Percentiles rank a stretch among this genome's conserved stretches.
These are phyloP conservation scores for Aleiodes testaceus DNA, from an alignment of 2,888 invertebrate genomes.

Conservation along the genomic window DNA sequence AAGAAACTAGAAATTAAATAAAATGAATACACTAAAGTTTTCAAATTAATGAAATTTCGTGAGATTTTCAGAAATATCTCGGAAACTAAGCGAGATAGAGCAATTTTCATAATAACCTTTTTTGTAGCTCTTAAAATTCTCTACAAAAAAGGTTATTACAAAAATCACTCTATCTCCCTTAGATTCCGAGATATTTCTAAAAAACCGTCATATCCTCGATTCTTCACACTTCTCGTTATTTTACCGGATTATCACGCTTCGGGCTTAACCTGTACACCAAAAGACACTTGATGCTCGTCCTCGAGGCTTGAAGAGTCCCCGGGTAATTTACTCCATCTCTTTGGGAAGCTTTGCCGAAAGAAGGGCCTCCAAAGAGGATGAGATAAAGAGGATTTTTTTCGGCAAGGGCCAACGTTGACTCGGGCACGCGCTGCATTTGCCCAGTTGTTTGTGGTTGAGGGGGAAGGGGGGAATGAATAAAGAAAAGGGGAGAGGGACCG, in stretches of 20 bases:
- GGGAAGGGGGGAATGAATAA: not conserved
- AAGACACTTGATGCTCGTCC: slow-evolving; percentile 36
- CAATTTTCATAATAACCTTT: too few relatives aligned
- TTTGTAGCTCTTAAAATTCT: too few relatives aligned
- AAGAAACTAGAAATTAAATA: not conserved
- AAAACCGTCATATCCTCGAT: slow-evolving; percentile 10
- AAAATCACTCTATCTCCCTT: too few relatives aligned
- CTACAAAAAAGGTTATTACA: too few relatives aligned
- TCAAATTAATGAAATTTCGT: too few relatives aligned
- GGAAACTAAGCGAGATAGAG: too few relatives aligned
- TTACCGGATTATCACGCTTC: slow-evolving; percentile 25
- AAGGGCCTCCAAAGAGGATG: slow-evolving; percentile 23
- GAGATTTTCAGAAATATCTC: too few relatives aligned
- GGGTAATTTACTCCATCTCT: slow-evolving; percentile 33
- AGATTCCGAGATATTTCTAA: too few relatives aligned
- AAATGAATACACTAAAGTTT: not conserved
- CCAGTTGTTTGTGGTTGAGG: not conserved
- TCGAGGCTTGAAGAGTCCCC: slow-evolving; percentile 12
- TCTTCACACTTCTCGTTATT: slow-evolving; percentile 28
- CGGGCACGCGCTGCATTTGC: slow-evolving; percentile 24
- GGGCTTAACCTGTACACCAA: not conserved
- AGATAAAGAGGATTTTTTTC: not conserved
- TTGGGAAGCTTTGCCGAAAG: not conserved
- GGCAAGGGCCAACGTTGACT: slow-evolving; percentile 34
- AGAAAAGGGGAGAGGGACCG: not conserved